A percentile compares a stretch with the other conserved stretches of the same genome.
These are phyloP conservation scores for Heteromormyrus szaboi DNA, from an alignment of 2,797 vertebrate species.

Conservation along the genomic window DNA sequence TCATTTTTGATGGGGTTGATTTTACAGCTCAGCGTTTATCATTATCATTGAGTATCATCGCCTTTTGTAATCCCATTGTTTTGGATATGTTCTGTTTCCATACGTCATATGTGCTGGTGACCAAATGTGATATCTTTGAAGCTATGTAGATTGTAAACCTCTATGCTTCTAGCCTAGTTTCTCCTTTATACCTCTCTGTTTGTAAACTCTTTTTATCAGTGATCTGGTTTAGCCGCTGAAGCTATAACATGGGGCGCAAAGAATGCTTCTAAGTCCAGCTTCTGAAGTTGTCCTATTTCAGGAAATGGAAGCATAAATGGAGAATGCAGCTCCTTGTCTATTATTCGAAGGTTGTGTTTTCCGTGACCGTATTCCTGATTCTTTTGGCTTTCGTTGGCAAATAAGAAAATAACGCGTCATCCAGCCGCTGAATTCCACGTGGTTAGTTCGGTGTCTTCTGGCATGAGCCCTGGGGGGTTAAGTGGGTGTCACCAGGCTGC, in stretches of 20 bases:
- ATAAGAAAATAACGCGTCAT: neutral
- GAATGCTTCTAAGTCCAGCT: constrained; percentile 11
- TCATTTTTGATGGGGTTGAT: neutral
- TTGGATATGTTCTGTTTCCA: too few relatives aligned
- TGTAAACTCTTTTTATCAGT: constrained; percentile 25
- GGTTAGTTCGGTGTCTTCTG: neutral
- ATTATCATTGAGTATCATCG: neutral
- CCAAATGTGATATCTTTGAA: neutral
- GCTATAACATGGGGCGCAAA: constrained; percentile 7
- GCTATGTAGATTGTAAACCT: neutral
- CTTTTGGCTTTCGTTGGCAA: neutral
- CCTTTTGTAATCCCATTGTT: neutral
- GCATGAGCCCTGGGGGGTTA: neutral
- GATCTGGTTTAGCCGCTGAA: constrained; percentile 23
- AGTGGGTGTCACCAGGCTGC: neutral
- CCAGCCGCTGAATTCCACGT: neutral
- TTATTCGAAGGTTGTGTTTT: neutral
- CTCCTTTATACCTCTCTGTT: neutral
- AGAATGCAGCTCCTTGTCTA: constrained; percentile 17
- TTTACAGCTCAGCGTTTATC: neutral
- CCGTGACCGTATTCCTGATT: neutral
- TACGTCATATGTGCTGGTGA: neutral
- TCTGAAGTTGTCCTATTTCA: neutral
- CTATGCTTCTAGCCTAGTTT: neutral
- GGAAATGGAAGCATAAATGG: constrained; percentile 27